Conservation (phyloP, 2,797 vertebrate species). For the Phataginus tetradactyla region DNA sequence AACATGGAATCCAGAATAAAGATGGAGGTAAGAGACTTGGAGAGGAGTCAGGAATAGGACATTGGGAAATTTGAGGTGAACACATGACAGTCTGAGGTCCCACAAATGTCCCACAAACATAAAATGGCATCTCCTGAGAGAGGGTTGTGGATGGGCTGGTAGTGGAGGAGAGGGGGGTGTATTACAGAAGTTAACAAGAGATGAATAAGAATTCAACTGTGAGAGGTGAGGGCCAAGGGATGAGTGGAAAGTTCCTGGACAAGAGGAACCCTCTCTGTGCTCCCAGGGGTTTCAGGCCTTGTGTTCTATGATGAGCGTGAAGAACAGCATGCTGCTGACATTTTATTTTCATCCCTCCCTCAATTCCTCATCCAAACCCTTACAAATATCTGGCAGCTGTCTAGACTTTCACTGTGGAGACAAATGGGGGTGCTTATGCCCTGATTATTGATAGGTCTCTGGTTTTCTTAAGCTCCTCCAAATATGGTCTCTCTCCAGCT, state of each 20-base stretch:
- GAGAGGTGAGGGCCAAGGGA: neutral
- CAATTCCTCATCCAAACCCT: neutral
- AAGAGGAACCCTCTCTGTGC: fast-evolving
- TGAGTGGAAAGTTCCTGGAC: neutral
- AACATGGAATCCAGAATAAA: neutral
- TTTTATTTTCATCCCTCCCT: neutral
- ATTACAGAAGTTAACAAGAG: neutral
- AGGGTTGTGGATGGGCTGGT: neutral
- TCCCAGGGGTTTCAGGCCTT: neutral
- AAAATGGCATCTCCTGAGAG: neutral
- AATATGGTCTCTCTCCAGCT: neutral
- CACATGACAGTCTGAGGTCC: neutral
- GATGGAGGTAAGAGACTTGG: fast-evolving
- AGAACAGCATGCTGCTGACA: neutral
- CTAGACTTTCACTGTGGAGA: neutral
- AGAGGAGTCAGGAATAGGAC: neutral
- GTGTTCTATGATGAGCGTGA: neutral
- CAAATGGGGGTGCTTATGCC: neutral
- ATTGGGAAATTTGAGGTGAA: neutral
- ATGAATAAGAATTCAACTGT: neutral
- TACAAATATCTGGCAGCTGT: neutral
- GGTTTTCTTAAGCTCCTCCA: neutral
- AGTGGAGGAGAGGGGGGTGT: neutral
- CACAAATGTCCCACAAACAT: neutral
- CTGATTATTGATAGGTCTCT: neutral